These are phyloP conservation scores for Anguilla japonica DNA, from an alignment of 2,113 vertebrate species.

Conservation along the genomic window DNA sequence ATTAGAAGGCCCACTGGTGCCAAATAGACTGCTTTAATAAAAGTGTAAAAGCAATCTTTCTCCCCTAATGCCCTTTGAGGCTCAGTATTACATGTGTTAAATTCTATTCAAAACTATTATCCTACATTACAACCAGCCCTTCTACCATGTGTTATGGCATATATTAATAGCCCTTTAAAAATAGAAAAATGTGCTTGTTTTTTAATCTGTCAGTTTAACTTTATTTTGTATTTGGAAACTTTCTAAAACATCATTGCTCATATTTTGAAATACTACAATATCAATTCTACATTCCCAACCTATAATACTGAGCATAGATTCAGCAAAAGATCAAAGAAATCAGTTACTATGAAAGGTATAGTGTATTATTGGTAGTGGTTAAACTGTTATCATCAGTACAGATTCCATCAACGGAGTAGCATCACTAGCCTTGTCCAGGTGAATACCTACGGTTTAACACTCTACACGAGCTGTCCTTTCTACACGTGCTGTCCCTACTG, in stretches of 20 bases:
- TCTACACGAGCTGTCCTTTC: too few species aligned
- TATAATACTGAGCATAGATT: too few species aligned
- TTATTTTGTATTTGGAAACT: neutral
- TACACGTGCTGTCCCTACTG: too few species aligned
- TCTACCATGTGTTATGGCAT: constrained; percentile 20
- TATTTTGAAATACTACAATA: neutral
- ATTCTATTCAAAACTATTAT: constrained; percentile 31
- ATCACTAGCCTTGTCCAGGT: too few species aligned
- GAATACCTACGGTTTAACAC: too few species aligned
- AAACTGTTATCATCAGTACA: too few species aligned
- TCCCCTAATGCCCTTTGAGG: constrained; percentile 33
- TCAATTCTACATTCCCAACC: too few species aligned
- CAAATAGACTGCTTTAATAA: constrained; percentile 6
- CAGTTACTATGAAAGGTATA: neutral
- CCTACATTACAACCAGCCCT: constrained; percentile 7
- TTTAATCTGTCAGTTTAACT: neutral
- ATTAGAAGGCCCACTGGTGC: constrained; percentile 8
- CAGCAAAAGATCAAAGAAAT: too few species aligned
- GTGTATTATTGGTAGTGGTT: too few species aligned
- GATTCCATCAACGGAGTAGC: too few species aligned
- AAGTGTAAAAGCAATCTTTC: constrained; percentile 30
- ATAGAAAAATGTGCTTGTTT: neutral
- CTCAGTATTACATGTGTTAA: constrained; percentile 29
- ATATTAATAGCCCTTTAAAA: constrained; percentile 19
- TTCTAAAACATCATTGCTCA: neutral